Evolutionary conservation across 2,113 vertebrate species (phyloP).

Genomic region (Echinops telfairi): DNA sequence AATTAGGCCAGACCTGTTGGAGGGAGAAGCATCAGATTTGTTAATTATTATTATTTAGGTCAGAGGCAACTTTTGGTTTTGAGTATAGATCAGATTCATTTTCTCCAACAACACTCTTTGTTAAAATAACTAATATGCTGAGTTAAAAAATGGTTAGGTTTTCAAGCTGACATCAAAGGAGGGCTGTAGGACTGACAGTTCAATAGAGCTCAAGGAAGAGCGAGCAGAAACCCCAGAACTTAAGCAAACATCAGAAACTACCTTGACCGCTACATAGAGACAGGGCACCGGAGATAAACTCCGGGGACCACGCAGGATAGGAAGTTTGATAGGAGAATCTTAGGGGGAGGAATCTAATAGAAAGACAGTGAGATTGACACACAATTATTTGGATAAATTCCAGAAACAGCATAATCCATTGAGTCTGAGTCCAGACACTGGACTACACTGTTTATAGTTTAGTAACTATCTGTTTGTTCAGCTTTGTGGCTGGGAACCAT

Average conservation of each 20-base stretch:
- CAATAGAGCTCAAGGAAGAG: background rate
- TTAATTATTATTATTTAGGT: background rate
- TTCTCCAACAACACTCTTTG: background rate
- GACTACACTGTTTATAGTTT: background rate
- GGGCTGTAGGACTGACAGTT: background rate
- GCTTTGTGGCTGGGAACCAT: background rate
- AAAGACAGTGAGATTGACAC: background rate
- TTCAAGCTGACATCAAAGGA: background rate
- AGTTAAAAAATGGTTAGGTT: background rate
- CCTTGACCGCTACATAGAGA: background rate
- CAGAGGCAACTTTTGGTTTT: background rate
- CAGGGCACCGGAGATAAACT: background rate
- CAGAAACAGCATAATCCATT: background rate
- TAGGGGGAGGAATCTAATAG: background rate
- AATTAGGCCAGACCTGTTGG: background rate
- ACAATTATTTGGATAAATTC: background rate
- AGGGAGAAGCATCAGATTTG: background rate
- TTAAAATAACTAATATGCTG: background rate
- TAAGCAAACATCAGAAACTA: background rate
- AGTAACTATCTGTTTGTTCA: slow-evolving; percentile 23
- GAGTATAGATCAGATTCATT: background rate
- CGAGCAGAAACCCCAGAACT: background rate
- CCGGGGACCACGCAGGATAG: background rate
- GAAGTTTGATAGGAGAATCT: background rate
- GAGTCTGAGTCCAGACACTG: background rate